Base-by-base conservation (phyloP, 2,888 invertebrate genomes). In the Magallana nippona region DNA sequence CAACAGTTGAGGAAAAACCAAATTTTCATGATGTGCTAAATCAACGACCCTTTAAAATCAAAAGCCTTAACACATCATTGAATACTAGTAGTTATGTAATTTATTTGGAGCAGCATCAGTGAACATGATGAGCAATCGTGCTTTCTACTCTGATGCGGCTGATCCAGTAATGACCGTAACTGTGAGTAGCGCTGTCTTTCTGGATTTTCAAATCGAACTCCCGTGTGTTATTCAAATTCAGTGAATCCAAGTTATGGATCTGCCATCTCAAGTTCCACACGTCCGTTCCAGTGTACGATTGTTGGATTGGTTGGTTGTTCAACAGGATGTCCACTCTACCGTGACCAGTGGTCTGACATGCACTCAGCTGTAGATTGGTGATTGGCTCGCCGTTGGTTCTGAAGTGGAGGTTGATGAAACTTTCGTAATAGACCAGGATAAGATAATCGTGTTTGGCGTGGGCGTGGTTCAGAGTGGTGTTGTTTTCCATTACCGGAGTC, bases 181-280 rank as follows among this genome's bases (percentile, higher is more conserved):
- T 71, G 15, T 71, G 71, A 27, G 71, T 32, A 13, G 32, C 71
- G 13, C 71, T 71, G 27, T 71, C 71, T 27, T 71, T 71, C 32
- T 71, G 71, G 17, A 71, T 71, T 71, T 27, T 22, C 13, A 71
- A 11, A 32, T 71, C 71, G 15, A 71, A 71, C 27, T 19, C 27
- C 10, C 71, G 22, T 5, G 27, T 27, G 27, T 71, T 71, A 71
- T 71, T 71, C 32, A 71, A 71, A 17, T 71, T 2, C 11, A 27
- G 27, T 71, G 71, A 27, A 27, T 71, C 32, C 71, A 71, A 32
- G 15, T 71, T 71, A 15, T 71, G 71, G 27, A 71, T 71, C 32
- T 71, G 71, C 71, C 71, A 71, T 17, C 71, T 71, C 15, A 71
- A 15, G 15, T 71, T 71, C 71, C 71, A 71, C 17, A 71, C 71